Evolutionary conservation across 2,888 invertebrate species (phyloP).

Genomic region (Drosophila pegasa): DNA sequence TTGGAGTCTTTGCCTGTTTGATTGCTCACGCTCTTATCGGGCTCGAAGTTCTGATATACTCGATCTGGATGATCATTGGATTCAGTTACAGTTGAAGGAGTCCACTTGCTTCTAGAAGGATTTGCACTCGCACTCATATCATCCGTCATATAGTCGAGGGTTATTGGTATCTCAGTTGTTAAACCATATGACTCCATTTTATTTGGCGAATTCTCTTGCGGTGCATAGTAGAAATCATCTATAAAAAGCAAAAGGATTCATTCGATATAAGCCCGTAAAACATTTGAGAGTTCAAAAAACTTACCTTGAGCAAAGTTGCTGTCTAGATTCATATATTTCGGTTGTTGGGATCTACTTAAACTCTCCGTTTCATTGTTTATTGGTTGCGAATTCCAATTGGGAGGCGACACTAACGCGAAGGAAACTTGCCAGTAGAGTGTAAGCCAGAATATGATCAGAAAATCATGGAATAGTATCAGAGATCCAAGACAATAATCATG

Average conservation of each 20-base stretch:
- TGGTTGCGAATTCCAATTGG: not conserved
- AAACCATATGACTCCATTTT: accelerated
- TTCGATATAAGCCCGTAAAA: not conserved
- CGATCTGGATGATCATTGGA: not conserved
- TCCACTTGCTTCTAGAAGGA: not conserved
- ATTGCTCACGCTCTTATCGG: not conserved
- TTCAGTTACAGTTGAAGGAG: too few species aligned
- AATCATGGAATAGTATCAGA: conserved; percentile 68
- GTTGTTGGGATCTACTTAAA: too few species aligned
- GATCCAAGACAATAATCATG: conserved; percentile 63
- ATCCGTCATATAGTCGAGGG: conserved; percentile 17
- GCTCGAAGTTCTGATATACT: too few species aligned
- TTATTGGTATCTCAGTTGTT: not conserved
- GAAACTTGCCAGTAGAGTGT: conserved; percentile 53
- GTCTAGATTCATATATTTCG: too few species aligned
- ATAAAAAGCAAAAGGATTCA: not conserved
- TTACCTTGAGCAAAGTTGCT: not conserved
- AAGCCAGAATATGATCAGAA: conserved; percentile 53
- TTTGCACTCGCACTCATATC: not conserved
- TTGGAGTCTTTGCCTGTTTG: not conserved
- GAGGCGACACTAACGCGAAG: accelerated
- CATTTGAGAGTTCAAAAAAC: too few species aligned
- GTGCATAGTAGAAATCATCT: not conserved
- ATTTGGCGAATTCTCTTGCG: accelerated
- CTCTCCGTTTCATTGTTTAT: too few species aligned